Percentiles rank a stretch among this genome's conserved stretches.
phyloP scores from a whole-genome alignment of 1,140 invertebrate species.

The Heterodera schachtii region DNA sequence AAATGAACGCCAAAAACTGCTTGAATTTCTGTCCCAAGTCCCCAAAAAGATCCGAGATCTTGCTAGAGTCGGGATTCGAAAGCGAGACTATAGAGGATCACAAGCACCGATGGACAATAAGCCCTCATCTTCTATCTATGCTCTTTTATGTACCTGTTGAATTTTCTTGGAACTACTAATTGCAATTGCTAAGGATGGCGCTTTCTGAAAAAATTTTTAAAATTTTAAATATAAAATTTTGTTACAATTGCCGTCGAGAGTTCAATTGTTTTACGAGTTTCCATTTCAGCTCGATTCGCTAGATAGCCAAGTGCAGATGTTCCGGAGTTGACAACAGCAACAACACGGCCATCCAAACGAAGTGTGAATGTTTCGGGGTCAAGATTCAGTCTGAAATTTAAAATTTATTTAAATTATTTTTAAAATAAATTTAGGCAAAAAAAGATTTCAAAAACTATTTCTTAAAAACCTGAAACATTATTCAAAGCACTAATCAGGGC shows the following conservation, averaged over 20 bases:
- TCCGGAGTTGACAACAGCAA: neutral
- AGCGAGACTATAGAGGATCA: no score
- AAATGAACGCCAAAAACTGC: no score
- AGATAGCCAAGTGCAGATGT: neutral
- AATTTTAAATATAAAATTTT: neutral
- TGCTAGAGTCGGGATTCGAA: no score
- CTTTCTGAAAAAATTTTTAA: neutral
- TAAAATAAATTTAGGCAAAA: no score
- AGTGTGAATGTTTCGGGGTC: neutral
- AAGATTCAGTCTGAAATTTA: neutral
- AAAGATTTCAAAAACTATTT: no score
- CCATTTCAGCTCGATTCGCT: neutral
- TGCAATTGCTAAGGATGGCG: neutral
- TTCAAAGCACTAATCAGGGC: no score
- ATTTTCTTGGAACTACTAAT: conserved; percentile 1
- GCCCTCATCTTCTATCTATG: no score
- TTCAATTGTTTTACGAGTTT: neutral
- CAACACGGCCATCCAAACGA: neutral
- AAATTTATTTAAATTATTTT: no score
- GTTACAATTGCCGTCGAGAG: neutral
- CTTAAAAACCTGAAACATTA: no score
- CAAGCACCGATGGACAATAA: no score
- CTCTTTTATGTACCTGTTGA: neutral
- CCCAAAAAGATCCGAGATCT: no score
- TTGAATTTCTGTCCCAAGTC: no score